Base-by-base conservation (phyloP, 2,888 invertebrate genomes). In the Perdita meconis region DNA sequence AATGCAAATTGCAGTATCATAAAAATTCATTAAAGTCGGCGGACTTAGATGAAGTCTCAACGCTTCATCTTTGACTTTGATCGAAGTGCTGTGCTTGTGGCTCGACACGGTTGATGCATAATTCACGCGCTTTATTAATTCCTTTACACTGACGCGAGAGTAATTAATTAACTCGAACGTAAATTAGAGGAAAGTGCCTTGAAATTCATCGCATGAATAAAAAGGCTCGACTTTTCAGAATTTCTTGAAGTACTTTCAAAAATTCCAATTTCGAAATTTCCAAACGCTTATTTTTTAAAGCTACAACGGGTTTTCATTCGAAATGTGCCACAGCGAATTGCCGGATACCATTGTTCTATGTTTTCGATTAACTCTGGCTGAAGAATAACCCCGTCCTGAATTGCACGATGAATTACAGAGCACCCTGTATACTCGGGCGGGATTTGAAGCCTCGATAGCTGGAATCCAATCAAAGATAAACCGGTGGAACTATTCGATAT, bases 391-490 rank as follows among this genome's bases (percentile, higher is more conserved):
- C n/a, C 13, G 6, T 6, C 12, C 24, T 3, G 10, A 4, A 13
- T n/a, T 60, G 8, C 24, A 19, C 22, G 1, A 12, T 2, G 38
- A 63, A 36, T 51, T 38, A 24, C n/a, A 6, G n/a, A 2, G 10
- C 38, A 8, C 38, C 16, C 2, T 24, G 4, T 63, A 38, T 51
- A 65, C 42, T 50, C 50, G 16, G 36, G 30, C n/a, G n/a, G 40
- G 51, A 68, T 59, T 67, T 55, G 74, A 34, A 65, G 55, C 57
- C 40, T 53, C 47, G 30, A 64, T 76, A 63, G 44, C 44, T 40
- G 66, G 77, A 73, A 80, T 80, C 61, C 73, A 72, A 82, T 84
- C 70, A 74, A 63, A 75, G 70, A 80, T 84, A 84, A 84, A 67
- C 73, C 57, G 56, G 55, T 57, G 68, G 61, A 81, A 81, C 77